phyloP scores from a whole-genome alignment of 1,140 invertebrate species.

The Ridgeia piscesae region DNA sequence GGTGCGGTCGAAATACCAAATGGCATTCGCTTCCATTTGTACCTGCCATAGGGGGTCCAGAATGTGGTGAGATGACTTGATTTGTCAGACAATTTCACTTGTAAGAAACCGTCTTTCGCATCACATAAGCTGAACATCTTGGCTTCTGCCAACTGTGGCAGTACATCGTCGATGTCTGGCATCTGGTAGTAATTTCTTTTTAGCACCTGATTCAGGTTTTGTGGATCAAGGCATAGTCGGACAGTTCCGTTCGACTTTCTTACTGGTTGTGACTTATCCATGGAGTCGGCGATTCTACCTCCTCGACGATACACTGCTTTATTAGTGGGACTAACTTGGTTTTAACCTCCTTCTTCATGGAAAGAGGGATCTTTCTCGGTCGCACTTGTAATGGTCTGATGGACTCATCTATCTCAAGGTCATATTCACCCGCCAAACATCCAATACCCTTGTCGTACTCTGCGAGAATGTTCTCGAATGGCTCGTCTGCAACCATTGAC shows the following conservation, averaged over 20 bases:
- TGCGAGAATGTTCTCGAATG: background rate
- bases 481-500: background rate
- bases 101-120: constrained; percentile 56
- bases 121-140: constrained; percentile 59
- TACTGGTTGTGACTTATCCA: background rate
- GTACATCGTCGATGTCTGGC: constrained; percentile 32
- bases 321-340: background rate
- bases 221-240: constrained; percentile 4
- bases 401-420: background rate
- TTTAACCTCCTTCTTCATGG: background rate
- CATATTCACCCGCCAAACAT: background rate
- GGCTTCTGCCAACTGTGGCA: constrained; percentile 45
- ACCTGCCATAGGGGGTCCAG: constrained; percentile 19
- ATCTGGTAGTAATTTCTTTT: constrained; percentile 11
- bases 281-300: background rate
- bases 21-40: constrained; percentile 18
- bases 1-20: constrained; percentile 17
- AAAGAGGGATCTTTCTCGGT: background rate
- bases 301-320: background rate
- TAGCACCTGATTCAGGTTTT: constrained; percentile 1
- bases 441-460: background rate
- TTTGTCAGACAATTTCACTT: constrained; percentile 31
- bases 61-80: constrained; percentile 32
- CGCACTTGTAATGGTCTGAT: background rate
- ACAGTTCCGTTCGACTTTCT: background rate